Conservation (phyloP, 2,888 invertebrate genomes). For the Melanchra persicariae region DNA sequence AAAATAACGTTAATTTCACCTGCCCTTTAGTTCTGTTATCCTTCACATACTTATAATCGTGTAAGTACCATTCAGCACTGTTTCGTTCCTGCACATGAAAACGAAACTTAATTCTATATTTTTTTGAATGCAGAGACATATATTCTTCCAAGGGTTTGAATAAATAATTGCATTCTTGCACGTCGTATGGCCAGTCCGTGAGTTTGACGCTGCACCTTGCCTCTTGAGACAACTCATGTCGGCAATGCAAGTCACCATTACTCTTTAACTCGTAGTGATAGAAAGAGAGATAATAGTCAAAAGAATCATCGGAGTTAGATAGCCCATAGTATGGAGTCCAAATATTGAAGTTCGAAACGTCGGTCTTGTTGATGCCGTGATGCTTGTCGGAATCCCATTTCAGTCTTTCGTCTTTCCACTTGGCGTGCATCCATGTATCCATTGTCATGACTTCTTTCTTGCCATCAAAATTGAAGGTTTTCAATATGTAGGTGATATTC, state of each 20-base stretch:
- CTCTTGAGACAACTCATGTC: conserved; percentile 21
- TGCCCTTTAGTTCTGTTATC: conserved; percentile 39
- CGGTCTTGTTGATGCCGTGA: conserved; percentile 55
- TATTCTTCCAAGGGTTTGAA: conserved; percentile 37
- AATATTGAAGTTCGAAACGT: conserved; percentile 22
- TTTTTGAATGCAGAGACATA: not conserved
- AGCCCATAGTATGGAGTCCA: conserved; percentile 65
- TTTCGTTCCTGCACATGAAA: not conserved
- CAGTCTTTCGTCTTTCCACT: conserved; percentile 68
- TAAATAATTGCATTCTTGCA: conserved; percentile 68
- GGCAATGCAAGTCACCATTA: conserved; percentile 62
- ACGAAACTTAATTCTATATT: not conserved
- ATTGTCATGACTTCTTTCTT: conserved; percentile 67
- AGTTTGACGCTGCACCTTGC: conserved; percentile 65
- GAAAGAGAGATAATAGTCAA: not conserved
- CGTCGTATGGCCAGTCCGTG: conserved; percentile 74
- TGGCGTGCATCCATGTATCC: conserved; percentile 52
- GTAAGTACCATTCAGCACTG: conserved; percentile 71
- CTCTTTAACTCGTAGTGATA: conserved; percentile 54
- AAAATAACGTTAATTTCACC: conserved; percentile 66
- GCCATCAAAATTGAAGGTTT: conserved; percentile 67
- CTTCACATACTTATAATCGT: conserved; percentile 62
- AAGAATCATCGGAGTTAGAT: conserved; percentile 46
- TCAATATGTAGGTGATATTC: conserved; percentile 60
- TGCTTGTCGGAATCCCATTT: conserved; percentile 70